Conservation (phyloP, 2,888 invertebrate genomes). For the Opisthograptis luteolata region DNA sequence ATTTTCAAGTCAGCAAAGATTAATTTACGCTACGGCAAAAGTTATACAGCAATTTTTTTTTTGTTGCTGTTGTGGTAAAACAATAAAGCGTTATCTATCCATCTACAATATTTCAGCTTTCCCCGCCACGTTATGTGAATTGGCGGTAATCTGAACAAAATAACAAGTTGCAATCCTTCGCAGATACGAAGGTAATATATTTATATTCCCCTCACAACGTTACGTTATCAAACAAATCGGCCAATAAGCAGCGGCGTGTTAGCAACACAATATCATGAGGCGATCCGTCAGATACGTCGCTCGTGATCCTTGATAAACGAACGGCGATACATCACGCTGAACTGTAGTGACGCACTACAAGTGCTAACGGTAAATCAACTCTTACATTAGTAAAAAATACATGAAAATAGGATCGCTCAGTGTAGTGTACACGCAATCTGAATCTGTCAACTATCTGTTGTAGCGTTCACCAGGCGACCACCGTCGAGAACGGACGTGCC, state of each 20-base stretch:
- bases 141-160: conserved; percentile 1
- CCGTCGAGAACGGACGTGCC: too few relatives aligned
- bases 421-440: too few relatives aligned
- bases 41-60: too few relatives aligned
- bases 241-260: conserved; percentile 17
- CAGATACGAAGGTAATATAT: too few relatives aligned
- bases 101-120: too few relatives aligned
- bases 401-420: too few relatives aligned
- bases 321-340: conserved; percentile 44
- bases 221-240: conserved; percentile 7
- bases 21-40: too few relatives aligned
- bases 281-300: conserved; percentile 19
- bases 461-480: too few relatives aligned
- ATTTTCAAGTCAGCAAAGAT: too few relatives aligned
- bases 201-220: not conserved
- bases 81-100: too few relatives aligned
- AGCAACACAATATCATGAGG: conserved; percentile 17
- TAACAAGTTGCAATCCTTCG: not conserved
- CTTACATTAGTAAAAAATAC: not conserved
- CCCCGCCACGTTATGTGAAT: not conserved
- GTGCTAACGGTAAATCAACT: conserved; percentile 1
- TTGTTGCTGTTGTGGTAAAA: too few relatives aligned
- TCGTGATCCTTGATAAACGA: conserved; percentile 56
- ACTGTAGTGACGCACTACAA: not conserved
- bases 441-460: too few relatives aligned